A percentile compares a stretch with the other conserved stretches of the same genome.
phyloP scores from a whole-genome alignment of 2,888 invertebrate genomes.

The Cerastoderma edule region DNA sequence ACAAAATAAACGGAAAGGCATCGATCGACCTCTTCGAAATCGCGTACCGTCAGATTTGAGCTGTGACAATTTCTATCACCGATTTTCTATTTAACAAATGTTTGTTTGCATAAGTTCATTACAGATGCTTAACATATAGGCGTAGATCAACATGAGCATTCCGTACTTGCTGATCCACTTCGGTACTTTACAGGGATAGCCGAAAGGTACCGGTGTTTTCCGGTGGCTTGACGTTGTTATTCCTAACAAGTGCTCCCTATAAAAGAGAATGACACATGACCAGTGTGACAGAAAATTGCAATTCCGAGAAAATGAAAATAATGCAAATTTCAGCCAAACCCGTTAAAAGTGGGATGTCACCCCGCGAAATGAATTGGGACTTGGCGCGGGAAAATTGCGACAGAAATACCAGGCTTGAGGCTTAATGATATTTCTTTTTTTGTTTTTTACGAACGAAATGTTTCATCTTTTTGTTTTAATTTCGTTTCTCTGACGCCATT shows the following conservation, averaged over 20 bases:
- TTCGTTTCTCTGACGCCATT: conserved; percentile 12
- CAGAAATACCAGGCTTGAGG: conserved; percentile 16
- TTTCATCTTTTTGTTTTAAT: conserved; percentile 20
- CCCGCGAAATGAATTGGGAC: conserved; percentile 22
- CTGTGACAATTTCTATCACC: too few relatives aligned
- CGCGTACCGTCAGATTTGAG: too few relatives aligned
- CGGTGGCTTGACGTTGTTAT: too few relatives aligned
- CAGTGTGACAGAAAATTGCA: conserved; percentile 59
- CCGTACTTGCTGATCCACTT: too few relatives aligned
- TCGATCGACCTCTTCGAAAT: too few relatives aligned
- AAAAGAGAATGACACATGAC: conserved; percentile 51
- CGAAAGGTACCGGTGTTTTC: too few relatives aligned
- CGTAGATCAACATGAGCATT: too few relatives aligned
- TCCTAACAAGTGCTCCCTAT: conserved; percentile 56
- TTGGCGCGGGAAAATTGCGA: conserved; percentile 47
- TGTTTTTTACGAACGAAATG: conserved; percentile 3
- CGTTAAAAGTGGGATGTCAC: conserved; percentile 34
- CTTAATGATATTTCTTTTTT: background rate
- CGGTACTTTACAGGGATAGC: too few relatives aligned
- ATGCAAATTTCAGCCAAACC: conserved; percentile 58
- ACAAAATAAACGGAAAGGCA: too few relatives aligned
- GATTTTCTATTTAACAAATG: too few relatives aligned
- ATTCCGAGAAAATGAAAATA: conserved; percentile 63
- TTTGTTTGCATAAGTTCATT: too few relatives aligned
- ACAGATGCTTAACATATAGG: too few relatives aligned